Percentiles rank a stretch among this genome's conserved stretches.
These are phyloP conservation scores for Mayetiola destructor DNA, from an alignment of 2,888 invertebrate species.

Conservation along the genomic window DNA sequence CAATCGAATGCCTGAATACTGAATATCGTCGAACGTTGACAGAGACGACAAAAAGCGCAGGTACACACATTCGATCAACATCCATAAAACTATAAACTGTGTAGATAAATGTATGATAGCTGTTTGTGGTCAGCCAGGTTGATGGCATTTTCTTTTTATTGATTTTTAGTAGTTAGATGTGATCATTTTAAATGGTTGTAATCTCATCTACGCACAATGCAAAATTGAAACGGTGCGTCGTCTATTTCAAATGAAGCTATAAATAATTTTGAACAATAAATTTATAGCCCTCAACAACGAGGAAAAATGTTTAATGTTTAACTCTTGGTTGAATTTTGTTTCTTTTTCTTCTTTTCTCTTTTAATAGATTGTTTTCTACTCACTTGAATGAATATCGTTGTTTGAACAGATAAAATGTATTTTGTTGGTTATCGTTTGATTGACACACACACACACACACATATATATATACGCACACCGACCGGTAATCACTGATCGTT, in stretches of 20 bases:
- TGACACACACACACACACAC: too few relatives aligned
- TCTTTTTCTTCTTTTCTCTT: too few relatives aligned
- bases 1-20: neutral
- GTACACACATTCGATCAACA: neutral
- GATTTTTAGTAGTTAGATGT: neutral
- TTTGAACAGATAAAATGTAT: too few relatives aligned
- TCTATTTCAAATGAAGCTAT: slow-evolving; percentile 7
- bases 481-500: too few relatives aligned
- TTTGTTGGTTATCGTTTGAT: too few relatives aligned
- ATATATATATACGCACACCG: too few relatives aligned
- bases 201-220: neutral
- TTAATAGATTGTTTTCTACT: too few relatives aligned
- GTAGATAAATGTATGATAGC: neutral
- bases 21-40: neutral
- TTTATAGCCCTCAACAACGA: slow-evolving; percentile 10
- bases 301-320: too few relatives aligned
- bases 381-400: too few relatives aligned
- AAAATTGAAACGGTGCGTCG: neutral
- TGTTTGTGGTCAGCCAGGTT: neutral
- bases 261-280: slow-evolving; percentile 10
- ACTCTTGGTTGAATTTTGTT: too few relatives aligned
- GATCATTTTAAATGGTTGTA: too few relatives aligned
- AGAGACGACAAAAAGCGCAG: neutral
- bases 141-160: neutral
- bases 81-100: too few relatives aligned